Conservation (phyloP, 2,113 vertebrate genomes). For the Ceuthmochares aereus region DNA sequence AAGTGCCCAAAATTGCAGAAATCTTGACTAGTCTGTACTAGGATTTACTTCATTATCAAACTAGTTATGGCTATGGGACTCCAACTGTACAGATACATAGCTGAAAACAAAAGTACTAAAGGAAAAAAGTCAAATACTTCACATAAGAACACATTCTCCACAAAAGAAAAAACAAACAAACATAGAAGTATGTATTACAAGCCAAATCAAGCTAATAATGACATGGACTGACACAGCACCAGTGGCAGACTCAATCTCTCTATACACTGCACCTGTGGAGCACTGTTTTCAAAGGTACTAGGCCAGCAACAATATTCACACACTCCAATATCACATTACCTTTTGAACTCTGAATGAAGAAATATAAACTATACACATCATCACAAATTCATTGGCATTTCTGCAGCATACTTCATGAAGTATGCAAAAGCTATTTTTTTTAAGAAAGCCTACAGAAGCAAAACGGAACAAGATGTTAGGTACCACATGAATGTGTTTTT, state of each 20-base stretch:
- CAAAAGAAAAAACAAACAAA: neutral
- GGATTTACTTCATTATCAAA: neutral
- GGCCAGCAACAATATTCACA: neutral
- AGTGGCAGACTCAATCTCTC: neutral
- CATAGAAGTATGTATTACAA: neutral
- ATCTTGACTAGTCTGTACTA: neutral
- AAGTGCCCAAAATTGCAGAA: neutral
- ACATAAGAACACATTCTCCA: neutral
- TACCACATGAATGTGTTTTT: neutral
- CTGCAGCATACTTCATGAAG: neutral
- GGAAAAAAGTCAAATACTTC: neutral
- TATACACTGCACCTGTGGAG: neutral
- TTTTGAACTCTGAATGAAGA: neutral
- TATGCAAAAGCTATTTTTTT: neutral
- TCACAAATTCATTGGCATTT: neutral
- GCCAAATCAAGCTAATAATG: neutral
- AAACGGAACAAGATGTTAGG: neutral
- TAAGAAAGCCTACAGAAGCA: neutral
- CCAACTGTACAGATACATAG: neutral
- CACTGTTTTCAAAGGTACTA: neutral
- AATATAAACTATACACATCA: neutral
- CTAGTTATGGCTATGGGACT: neutral
- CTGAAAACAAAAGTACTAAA: neutral
- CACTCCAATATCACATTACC: neutral
- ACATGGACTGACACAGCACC: neutral